Evolutionary conservation across 53 echinoderm and acorn worm genomes (phyloP).

Genomic region (Astropecten irregularis): DNA sequence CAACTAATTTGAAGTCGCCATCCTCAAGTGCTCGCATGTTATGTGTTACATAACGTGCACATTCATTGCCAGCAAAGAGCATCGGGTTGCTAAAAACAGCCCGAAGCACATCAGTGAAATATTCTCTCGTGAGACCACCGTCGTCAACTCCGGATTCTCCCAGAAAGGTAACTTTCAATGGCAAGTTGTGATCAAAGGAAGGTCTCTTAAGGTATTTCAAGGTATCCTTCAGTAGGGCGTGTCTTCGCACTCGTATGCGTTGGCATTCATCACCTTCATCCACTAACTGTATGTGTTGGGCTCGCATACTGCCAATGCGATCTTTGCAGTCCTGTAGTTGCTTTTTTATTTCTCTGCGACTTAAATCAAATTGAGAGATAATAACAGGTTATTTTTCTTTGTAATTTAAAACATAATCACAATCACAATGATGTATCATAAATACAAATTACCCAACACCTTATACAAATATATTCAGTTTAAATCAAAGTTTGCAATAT

Average conservation of each 20-base stretch:
- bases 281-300: background rate
- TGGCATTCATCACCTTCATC: background rate
- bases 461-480: too few relatives aligned
- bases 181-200: slow-evolving; percentile 1
- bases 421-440: too few relatives aligned
- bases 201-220: slow-evolving; percentile 6
- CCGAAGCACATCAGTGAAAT: background rate
- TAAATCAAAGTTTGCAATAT: too few relatives aligned
- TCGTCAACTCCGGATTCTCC: background rate
- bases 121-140: background rate
- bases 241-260: background rate
- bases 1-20: slow-evolving; percentile 8
- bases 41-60: background rate
- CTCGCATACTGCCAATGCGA: background rate
- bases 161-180: slow-evolving; percentile 1
- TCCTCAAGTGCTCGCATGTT: background rate
- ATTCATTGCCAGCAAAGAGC: background rate
- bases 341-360: background rate
- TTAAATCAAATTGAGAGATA: background rate
- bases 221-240: background rate
- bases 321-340: slow-evolving; percentile 2
- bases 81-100: background rate
- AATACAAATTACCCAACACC: too few relatives aligned
- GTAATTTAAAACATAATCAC: background rate
- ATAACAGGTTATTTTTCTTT: background rate